These are phyloP conservation scores for Gymnoscopelus braueri DNA, from an alignment of 2,797 vertebrate species.

Conservation along the genomic window DNA sequence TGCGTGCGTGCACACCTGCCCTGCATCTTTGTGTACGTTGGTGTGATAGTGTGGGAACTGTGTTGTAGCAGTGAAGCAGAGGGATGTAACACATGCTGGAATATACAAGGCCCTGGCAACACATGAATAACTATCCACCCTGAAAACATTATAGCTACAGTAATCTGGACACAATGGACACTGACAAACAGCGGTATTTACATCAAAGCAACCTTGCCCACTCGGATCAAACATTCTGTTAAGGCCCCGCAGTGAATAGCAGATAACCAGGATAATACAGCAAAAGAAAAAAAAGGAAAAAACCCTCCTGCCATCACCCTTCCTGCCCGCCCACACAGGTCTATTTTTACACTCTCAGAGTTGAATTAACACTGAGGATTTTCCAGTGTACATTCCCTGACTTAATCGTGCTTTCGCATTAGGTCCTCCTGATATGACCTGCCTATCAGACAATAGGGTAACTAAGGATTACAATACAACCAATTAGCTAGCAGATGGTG, in stretches of 20 bases:
- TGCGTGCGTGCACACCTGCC: not conserved
- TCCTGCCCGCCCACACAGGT: not conserved
- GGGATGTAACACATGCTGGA: conserved; percentile 5
- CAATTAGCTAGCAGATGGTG: conserved; percentile 60
- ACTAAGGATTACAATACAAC: conserved; percentile 55
- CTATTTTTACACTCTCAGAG: no score
- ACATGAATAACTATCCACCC: not conserved
- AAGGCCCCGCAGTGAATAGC: not conserved
- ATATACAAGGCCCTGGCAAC: conserved; percentile 5
- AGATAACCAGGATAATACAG: no score
- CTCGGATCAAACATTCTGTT: not conserved
- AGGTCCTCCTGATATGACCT: conserved; percentile 23
- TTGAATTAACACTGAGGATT: no score
- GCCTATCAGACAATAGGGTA: conserved; percentile 42
- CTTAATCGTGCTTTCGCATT: not conserved
- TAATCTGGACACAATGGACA: conserved; percentile 13
- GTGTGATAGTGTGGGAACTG: conserved; percentile 11
- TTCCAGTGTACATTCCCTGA: not conserved
- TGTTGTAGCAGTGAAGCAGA: conserved; percentile 1
- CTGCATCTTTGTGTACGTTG: not conserved
- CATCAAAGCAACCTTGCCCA: conserved; percentile 15
- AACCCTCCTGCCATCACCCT: not conserved
- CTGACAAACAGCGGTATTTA: conserved; percentile 4
- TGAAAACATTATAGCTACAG: not conserved
- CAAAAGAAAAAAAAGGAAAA: no score